Percentiles rank a stretch among this genome's conserved stretches.
These are phyloP conservation scores for Emydoidea blandingii DNA, from an alignment of 2,797 vertebrate genomes.

Conservation along the genomic window DNA sequence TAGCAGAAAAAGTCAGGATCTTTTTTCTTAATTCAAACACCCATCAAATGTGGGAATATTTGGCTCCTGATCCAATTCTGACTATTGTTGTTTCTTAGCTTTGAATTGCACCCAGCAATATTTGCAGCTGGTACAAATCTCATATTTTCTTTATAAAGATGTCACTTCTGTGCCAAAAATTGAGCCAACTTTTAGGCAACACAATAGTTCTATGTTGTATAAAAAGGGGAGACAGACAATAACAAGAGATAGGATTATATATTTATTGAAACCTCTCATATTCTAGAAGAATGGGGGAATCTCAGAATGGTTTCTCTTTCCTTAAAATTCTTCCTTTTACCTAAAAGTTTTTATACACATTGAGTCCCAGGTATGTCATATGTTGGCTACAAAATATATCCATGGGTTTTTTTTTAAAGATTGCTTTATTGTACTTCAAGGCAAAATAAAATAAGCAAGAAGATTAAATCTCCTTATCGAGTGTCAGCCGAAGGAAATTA, in stretches of 20 bases:
- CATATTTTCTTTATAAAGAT: slow-evolving; percentile 8
- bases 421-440: slow-evolving; percentile 3
- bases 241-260: not conserved
- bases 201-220: not conserved
- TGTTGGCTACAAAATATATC: not conserved
- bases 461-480: not conserved
- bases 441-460: not conserved
- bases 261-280: not conserved
- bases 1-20: not conserved
- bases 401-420: not conserved
- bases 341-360: not conserved
- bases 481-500: not conserved
- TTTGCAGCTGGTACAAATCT: not conserved
- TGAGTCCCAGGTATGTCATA: not conserved
- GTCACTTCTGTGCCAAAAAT: not conserved
- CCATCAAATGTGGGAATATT: not conserved
- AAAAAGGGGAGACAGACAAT: not conserved
- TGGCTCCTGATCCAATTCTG: not conserved
- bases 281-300: not conserved
- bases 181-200: not conserved
- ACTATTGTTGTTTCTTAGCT: not conserved
- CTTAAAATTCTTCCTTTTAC: not conserved
- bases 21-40: not conserved
- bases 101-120: not conserved
- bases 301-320: not conserved